Evolutionary conservation across 2,113 vertebrate species (phyloP).

Genomic region (Cnemophilus loriae): DNA sequence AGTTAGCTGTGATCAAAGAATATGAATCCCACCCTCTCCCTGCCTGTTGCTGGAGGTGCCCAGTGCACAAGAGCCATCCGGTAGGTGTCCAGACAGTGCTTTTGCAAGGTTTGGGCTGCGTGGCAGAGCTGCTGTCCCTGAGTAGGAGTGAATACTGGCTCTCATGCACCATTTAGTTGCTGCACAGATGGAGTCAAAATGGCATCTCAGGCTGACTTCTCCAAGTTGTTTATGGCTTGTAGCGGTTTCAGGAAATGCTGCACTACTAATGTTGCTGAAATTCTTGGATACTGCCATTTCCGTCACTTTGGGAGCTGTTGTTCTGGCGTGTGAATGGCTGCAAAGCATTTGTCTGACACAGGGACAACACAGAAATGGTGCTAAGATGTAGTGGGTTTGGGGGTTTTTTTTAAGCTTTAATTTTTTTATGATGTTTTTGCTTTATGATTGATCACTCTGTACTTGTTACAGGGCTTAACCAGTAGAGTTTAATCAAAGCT

Average conservation of each 20-base stretch:
- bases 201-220: not conserved
- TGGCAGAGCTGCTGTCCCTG: not conserved
- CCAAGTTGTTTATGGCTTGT: not conserved
- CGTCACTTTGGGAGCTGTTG: not conserved
- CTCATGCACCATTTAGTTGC: accelerated
- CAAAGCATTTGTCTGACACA: not conserved
- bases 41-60: not conserved
- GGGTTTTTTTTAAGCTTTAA: not conserved
- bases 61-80: accelerated
- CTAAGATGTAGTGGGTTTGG: not conserved
- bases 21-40: not conserved
- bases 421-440: not conserved
- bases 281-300: not conserved
- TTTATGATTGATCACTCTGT: not conserved
- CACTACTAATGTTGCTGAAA: not conserved
- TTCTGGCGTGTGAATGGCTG: slow-evolving; percentile 34
- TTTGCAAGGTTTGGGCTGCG: not conserved
- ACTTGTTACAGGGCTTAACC: not conserved
- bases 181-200: not conserved
- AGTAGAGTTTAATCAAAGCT: not conserved
- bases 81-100: accelerated
- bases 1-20: not conserved
- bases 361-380: not conserved
- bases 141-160: not conserved
- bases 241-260: not conserved